A percentile compares a stretch with the other conserved stretches of the same genome.
Conservation (phyloP, 2,113 vertebrate genomes). For the Silurus meridionalis region DNA sequence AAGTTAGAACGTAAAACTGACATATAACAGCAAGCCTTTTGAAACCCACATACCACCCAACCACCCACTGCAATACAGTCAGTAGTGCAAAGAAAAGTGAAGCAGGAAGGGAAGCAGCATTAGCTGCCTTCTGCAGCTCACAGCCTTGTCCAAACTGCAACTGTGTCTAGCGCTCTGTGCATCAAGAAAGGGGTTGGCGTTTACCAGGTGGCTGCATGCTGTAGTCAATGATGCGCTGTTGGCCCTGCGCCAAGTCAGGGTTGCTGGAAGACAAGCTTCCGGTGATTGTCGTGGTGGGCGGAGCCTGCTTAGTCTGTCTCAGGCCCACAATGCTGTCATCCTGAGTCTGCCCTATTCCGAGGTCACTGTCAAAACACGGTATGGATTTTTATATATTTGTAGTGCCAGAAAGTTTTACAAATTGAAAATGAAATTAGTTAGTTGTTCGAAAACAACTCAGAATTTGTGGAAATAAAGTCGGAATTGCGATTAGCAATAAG, state of each 20-base stretch:
- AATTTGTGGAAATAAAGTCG: too few relatives aligned
- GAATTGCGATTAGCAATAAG: too few relatives aligned
- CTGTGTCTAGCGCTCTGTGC: not conserved
- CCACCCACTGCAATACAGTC: not conserved
- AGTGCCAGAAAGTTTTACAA: too few relatives aligned
- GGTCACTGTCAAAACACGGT: slow-evolving; percentile 76
- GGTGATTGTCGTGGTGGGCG: slow-evolving; percentile 85
- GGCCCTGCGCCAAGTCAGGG: slow-evolving; percentile 91
- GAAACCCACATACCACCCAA: not conserved
- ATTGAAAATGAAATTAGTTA: too few relatives aligned
- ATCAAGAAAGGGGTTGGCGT: too few relatives aligned
- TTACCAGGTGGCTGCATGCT: slow-evolving; percentile 84
- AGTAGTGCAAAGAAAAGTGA: slow-evolving; percentile 7
- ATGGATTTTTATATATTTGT: too few relatives aligned
- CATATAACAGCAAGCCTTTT: slow-evolving; percentile 29
- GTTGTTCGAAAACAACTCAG: too few relatives aligned
- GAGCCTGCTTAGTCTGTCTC: slow-evolving; percentile 91
- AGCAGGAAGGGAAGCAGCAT: slow-evolving; percentile 7
- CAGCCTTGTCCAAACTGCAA: not conserved
- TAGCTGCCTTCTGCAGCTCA: not conserved
- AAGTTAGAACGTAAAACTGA: slow-evolving; percentile 40
- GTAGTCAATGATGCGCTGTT: slow-evolving; percentile 96
- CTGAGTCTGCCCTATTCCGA: slow-evolving; percentile 95
- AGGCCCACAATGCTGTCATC: slow-evolving; percentile 97
- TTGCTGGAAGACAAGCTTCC: slow-evolving; percentile 95